Evolutionary conservation across 2,113 vertebrate genomes (phyloP).

Genomic region (Larimichthys crocea): DNA sequence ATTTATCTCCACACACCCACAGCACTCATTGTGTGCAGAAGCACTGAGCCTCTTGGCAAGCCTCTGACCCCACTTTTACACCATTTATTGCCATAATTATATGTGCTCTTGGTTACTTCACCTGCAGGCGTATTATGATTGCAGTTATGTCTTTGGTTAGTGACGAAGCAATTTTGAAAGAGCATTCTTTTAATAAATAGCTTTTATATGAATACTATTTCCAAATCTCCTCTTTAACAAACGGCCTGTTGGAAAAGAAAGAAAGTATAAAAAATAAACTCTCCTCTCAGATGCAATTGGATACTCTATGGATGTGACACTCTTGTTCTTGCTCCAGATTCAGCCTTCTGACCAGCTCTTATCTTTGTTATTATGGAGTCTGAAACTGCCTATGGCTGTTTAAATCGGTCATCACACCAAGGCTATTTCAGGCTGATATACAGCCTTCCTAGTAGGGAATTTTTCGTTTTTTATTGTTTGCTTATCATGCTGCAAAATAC

Average conservation of each 20-base stretch:
- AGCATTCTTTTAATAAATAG: conserved; percentile 50
- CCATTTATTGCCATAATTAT: conserved; percentile 62
- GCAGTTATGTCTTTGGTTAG: conserved; percentile 34
- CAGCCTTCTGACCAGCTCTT: conserved; percentile 56
- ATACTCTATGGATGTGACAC: conserved; percentile 36
- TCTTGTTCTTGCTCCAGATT: conserved; percentile 32
- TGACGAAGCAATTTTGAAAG: conserved; percentile 53
- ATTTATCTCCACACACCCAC: conserved; percentile 47
- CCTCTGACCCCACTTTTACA: conserved; percentile 64
- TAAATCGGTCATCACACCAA: conserved; percentile 57
- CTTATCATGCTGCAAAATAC: conserved; percentile 42
- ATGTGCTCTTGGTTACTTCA: conserved; percentile 51
- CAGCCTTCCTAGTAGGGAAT: conserved; percentile 42
- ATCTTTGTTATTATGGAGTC: conserved; percentile 61
- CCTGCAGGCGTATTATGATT: conserved; percentile 52
- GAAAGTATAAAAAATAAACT: neutral
- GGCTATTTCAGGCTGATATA: conserved; percentile 57
- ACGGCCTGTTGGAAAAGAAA: conserved; percentile 54
- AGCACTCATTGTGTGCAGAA: conserved; percentile 36
- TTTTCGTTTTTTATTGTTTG: conserved; percentile 63
- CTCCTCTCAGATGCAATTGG: conserved; percentile 51
- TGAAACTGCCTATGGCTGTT: conserved; percentile 63
- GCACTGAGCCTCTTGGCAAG: conserved; percentile 46
- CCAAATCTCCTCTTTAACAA: conserved; percentile 55
- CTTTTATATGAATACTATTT: conserved; percentile 53